Evolutionary conservation across 2,113 vertebrate genomes (phyloP), one percentile per base, ranked within the genome.

Genomic region (Pelmatolapia mariae): DNA sequence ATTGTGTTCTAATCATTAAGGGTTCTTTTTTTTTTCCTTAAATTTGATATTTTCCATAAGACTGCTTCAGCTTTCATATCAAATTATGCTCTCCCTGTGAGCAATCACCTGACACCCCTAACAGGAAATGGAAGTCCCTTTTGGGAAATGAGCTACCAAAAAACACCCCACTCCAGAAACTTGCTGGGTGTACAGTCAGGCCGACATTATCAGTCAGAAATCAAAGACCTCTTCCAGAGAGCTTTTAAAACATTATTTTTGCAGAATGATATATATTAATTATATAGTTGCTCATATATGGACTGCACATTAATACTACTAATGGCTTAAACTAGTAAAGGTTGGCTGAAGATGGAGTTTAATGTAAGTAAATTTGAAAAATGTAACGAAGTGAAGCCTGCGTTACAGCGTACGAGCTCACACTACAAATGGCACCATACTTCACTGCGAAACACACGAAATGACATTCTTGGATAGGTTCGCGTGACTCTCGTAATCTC

Each of bases 1-100:
- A 36, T 10, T 38, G 43, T 63, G 26, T 81, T 53, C 36, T 78
- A 11, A 57, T 83, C 36, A 18, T 66, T 45, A 29, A 36, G 52
- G 57, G 54, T 66, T 83, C 4, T n/a, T 43, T 86, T 88, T 84
- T 80, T 81, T 15, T 1, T 57, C 31, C 56, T 81, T 33, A 52
- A 87, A 81, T 89, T 87, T 31, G 7, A 52, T 10, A 45, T 12
- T 81, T 57, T 78, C 43, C 16, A 31, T 19, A 31, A 50, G 71
- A 50, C 12, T 66, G 47, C 8, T 53, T 90, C 82, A 76, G 36
- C 73, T 83, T 78, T 87, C 59, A 83, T 91, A 91, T 89, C 85
- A 89, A 80, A 78, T 50, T 78, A 87, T 89, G 59, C 59, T 76
- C 15, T 84, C 38, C 52, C 89, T 84, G 24, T 80, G 63, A 45